phyloP scores from a whole-genome alignment of 1,140 invertebrate genomes.

The Ceratina australensis region DNA sequence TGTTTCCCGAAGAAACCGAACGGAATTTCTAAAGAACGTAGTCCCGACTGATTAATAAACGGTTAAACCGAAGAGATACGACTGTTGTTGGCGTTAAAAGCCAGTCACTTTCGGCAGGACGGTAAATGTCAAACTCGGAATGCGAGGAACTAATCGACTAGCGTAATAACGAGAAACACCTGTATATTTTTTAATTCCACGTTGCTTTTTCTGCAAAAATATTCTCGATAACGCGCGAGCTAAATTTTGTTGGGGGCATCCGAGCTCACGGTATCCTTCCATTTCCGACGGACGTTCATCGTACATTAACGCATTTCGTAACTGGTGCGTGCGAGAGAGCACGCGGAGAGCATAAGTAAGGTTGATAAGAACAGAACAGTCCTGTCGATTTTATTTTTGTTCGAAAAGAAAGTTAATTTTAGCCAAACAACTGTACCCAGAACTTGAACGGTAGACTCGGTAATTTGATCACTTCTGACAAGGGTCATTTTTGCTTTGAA shows the following conservation, averaged over 20 bases:
- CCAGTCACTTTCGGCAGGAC: conserved; percentile 8
- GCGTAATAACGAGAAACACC: not conserved
- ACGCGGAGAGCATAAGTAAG: not conserved
- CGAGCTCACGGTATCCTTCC: conserved; percentile 43
- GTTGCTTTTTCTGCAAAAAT: conserved; percentile 21
- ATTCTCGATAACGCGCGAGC: not conserved
- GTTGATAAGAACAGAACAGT: not conserved
- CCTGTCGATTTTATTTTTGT: no score
- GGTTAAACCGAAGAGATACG: not conserved
- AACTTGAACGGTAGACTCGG: no score
- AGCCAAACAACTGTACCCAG: no score
- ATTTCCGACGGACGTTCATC: conserved; percentile 34
- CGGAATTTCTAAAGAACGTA: conserved; percentile 25
- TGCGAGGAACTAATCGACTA: conserved; percentile 7
- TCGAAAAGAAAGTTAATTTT: no score
- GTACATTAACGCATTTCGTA: conserved; percentile 32
- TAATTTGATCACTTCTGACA: no score
- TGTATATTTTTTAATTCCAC: conserved; percentile 18
- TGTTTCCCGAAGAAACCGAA: not conserved
- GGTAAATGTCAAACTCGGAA: conserved; percentile 18
- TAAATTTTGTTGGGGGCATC: conserved; percentile 38
- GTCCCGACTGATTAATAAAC: conserved; percentile 1
- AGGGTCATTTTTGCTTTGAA: not conserved
- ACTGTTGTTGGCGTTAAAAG: not conserved
- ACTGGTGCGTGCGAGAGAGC: not conserved